A percentile compares a stretch with the other conserved stretches of the same genome.
Evolutionary conservation across 2,797 vertebrate genomes (phyloP).

Genomic region (Tympanoctomys barrerae): DNA sequence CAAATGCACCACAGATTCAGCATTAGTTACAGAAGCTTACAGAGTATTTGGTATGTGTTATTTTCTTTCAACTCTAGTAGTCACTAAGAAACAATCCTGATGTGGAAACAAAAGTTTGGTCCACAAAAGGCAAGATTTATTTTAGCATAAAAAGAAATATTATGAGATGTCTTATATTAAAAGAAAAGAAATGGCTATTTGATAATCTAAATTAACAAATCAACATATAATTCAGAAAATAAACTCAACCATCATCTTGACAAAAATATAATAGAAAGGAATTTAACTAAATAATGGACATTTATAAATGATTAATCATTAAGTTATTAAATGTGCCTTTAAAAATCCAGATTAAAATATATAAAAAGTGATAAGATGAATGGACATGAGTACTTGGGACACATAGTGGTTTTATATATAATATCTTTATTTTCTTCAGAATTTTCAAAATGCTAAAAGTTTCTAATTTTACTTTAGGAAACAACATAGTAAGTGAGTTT

Average conservation of each 20-base stretch:
- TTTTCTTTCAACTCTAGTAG: not conserved
- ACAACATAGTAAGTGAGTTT: not conserved
- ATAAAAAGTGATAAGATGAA: not conserved
- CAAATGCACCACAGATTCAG: not conserved
- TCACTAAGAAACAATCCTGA: not conserved
- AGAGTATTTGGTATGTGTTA: not conserved
- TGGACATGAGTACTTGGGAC: not conserved
- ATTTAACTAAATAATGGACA: not conserved
- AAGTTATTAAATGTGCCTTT: not conserved
- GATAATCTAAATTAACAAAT: conserved; percentile 45
- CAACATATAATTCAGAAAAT: not conserved
- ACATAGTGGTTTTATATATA: not conserved
- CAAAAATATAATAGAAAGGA: not conserved
- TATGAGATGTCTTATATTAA: not conserved
- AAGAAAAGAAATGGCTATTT: not conserved
- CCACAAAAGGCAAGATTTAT: not conserved
- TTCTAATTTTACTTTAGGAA: not conserved
- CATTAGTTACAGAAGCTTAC: not conserved
- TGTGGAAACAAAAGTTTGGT: not conserved
- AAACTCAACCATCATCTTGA: not conserved
- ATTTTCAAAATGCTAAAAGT: not conserved
- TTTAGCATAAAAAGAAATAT: conserved; percentile 47
- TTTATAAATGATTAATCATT: not conserved
- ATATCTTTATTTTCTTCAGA: not conserved
- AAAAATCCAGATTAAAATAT: not conserved